phyloP scores from a whole-genome alignment of 2,113 vertebrate genomes.

The Prinia subflava region DNA sequence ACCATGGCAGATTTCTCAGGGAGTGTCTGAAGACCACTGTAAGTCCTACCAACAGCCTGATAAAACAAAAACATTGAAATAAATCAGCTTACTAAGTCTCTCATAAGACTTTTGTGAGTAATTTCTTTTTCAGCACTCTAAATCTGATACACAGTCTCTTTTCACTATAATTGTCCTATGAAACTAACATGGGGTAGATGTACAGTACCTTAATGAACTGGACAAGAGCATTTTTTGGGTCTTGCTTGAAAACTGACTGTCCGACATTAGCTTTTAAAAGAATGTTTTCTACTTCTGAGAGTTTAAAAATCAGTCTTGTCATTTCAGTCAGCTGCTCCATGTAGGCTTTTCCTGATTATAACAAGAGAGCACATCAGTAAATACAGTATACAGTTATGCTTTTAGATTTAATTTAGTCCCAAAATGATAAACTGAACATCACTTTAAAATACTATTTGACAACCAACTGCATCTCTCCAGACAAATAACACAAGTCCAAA shows the following conservation, averaged over 20 bases:
- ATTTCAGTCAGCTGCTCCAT: conserved; percentile 86
- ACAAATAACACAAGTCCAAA: neutral
- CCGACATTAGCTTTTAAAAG: conserved; percentile 76
- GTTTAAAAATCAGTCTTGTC: conserved; percentile 87
- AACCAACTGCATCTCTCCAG: neutral
- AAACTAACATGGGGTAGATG: neutral
- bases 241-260: conserved; percentile 67
- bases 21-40: conserved; percentile 79
- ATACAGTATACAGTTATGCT: neutral
- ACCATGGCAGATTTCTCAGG: conserved; percentile 88
- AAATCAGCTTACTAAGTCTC: neutral
- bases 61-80: conserved; percentile 25
- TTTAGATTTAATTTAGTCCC: neutral
- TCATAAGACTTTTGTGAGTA: neutral
- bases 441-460: neutral
- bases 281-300: conserved; percentile 86
- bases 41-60: conserved; percentile 86
- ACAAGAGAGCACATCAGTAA: conserved; percentile 20
- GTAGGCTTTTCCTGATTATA: conserved; percentile 75
- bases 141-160: neutral
- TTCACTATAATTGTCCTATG: neutral
- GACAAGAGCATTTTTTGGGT: conserved; percentile 80
- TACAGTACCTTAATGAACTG: conserved; percentile 87
- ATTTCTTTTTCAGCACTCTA: neutral
- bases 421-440: neutral